phyloP scores from a whole-genome alignment of 2,888 invertebrate genomes.

The Tachystola acroxantha region DNA sequence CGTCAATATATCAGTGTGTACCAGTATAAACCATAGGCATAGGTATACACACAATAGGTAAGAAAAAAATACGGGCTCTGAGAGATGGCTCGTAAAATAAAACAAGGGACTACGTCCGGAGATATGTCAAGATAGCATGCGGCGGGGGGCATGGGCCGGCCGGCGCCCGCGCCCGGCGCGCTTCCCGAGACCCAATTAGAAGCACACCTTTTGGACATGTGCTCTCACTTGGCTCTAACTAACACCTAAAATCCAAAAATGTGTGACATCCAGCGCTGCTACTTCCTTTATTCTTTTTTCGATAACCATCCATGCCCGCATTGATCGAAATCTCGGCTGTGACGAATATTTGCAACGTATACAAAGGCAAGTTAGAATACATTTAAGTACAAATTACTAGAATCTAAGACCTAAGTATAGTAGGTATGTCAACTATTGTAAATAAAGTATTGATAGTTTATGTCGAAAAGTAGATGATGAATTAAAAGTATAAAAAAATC shows the following conservation, averaged over 20 bases:
- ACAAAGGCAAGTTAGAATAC: too few relatives aligned
- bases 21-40: conserved; percentile 51
- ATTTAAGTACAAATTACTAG: too few relatives aligned
- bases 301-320: too few relatives aligned
- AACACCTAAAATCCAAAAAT: conserved; percentile 58
- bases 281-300: too few relatives aligned
- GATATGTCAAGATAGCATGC: conserved; percentile 76
- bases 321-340: too few relatives aligned
- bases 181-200: conserved; percentile 73
- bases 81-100: conserved; percentile 75
- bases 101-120: conserved; percentile 73
- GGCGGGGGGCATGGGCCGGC: conserved; percentile 57
- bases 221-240: conserved; percentile 65
- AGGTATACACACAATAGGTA: conserved; percentile 62
- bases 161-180: conserved; percentile 53
- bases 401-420: too few relatives aligned
- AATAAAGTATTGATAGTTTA: too few relatives aligned
- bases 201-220: conserved; percentile 76
- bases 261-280: conserved; percentile 58
- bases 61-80: conserved; percentile 52
- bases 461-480: too few relatives aligned
- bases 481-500: too few relatives aligned
- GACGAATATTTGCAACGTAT: too few relatives aligned
- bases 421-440: too few relatives aligned
- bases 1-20: conserved; percentile 60